phyloP scores from a whole-genome alignment of 2,888 invertebrate species.

The Saturnia pavonia region DNA sequence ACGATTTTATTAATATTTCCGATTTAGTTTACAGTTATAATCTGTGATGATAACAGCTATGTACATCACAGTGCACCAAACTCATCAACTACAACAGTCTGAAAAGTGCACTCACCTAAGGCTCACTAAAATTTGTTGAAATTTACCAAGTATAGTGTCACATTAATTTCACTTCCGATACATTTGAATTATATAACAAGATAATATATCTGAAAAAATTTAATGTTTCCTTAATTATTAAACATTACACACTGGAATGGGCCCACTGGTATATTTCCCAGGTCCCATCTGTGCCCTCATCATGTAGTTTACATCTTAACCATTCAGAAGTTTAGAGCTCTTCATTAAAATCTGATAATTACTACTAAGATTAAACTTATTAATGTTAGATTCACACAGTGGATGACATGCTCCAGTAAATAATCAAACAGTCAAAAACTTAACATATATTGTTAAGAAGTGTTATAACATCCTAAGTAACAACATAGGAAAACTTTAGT shows the following conservation, averaged over 20 bases:
- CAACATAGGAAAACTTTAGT: slow-evolving; percentile 43
- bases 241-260: slow-evolving; percentile 79
- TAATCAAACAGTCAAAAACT: slow-evolving; percentile 18
- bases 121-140: slow-evolving; percentile 73
- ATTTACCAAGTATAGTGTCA: slow-evolving; percentile 64
- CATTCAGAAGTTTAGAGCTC: slow-evolving; percentile 65
- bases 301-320: slow-evolving; percentile 54
- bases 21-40: slow-evolving; percentile 44
- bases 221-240: slow-evolving; percentile 79
- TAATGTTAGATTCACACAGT: slow-evolving; percentile 67
- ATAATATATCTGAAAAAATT: slow-evolving; percentile 82
- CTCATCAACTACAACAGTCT: slow-evolving; percentile 46
- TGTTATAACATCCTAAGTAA: slow-evolving; percentile 19
- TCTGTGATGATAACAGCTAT: slow-evolving; percentile 2
- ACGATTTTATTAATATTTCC: slow-evolving; percentile 64
- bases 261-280: slow-evolving; percentile 64
- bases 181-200: slow-evolving; percentile 82
- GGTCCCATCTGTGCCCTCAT: slow-evolving; percentile 57
- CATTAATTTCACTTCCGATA: slow-evolving; percentile 71
- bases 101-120: slow-evolving; percentile 70
- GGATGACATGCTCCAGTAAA: slow-evolving; percentile 20
- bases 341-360: slow-evolving; percentile 51
- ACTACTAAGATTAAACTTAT: slow-evolving; percentile 56
- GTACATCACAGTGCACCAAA: slow-evolving; percentile 7
- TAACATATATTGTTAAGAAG: neutral